Percentiles rank a stretch among this genome's conserved stretches.
These are phyloP conservation scores for Melanotaenia duboulayi DNA, from an alignment of 2,113 vertebrate genomes.

Conservation along the genomic window DNA sequence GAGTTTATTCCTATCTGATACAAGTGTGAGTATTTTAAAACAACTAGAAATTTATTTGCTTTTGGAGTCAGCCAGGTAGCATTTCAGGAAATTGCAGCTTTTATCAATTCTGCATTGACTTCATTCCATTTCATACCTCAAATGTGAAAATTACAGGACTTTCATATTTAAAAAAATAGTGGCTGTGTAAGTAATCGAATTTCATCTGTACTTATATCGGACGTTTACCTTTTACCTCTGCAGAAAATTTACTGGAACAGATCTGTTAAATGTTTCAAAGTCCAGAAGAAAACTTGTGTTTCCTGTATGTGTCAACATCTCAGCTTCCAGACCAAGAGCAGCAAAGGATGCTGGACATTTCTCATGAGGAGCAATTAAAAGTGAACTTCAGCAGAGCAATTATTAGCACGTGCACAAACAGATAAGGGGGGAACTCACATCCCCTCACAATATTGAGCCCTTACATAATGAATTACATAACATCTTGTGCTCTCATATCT, in stretches of 20 bases:
- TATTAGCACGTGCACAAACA: constrained; percentile 57
- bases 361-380: constrained; percentile 77
- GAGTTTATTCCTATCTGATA: not conserved
- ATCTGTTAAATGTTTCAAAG: constrained; percentile 36
- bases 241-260: constrained; percentile 1
- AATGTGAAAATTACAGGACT: no score
- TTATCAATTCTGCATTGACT: not conserved
- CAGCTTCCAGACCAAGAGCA: constrained; percentile 54
- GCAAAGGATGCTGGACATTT: constrained; percentile 55
- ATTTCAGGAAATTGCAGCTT: not conserved
- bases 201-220: not conserved
- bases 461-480: constrained; percentile 76
- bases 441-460: constrained; percentile 56
- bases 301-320: constrained; percentile 36
- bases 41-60: not conserved
- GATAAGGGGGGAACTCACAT: not conserved
- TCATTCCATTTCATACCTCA: not conserved
- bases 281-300: constrained; percentile 9
- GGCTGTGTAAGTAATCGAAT: no score
- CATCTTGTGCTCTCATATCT: constrained; percentile 32
- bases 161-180: no score
- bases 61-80: not conserved
- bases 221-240: constrained; percentile 3
- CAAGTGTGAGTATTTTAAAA: not conserved
- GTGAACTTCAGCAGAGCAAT: constrained; percentile 69